Evolutionary conservation across 2,888 invertebrate species (phyloP).

Genomic region (Rhamnusium bicolor): DNA sequence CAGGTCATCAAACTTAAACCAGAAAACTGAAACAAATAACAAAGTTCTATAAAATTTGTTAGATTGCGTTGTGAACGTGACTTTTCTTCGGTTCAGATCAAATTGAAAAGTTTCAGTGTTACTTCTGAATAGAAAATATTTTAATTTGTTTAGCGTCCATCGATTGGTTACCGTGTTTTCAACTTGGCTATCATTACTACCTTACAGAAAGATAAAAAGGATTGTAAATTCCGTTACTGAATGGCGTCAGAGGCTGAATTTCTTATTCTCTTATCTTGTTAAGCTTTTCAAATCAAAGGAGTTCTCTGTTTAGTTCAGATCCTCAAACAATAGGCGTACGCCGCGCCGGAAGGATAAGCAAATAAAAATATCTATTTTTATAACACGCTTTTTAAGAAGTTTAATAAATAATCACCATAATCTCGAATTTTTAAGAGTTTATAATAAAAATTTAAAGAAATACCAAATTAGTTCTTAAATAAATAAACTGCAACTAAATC

Average conservation of each 20-base stretch:
- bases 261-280: conserved; percentile 39
- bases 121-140: conserved; percentile 36
- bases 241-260: conserved; percentile 34
- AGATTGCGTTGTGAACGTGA: neutral
- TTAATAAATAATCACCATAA: too few species aligned
- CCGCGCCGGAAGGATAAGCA: neutral
- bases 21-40: conserved; percentile 15
- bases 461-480: too few species aligned
- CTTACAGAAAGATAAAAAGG: conserved; percentile 39
- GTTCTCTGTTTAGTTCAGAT: neutral
- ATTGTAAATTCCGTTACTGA: conserved; percentile 38
- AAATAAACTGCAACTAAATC: too few species aligned
- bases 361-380: neutral
- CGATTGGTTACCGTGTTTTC: conserved; percentile 38
- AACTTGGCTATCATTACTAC: conserved; percentile 37
- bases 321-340: neutral
- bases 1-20: conserved; percentile 15
- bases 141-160: conserved; percentile 39
- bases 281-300: neutral
- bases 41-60: conserved; percentile 3
- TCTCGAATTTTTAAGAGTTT: too few species aligned
- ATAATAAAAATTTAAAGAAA: too few species aligned
- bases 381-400: too few species aligned
- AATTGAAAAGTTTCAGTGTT: conserved; percentile 28
- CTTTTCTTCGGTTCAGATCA: neutral